Conservation (phyloP, 2,888 invertebrate genomes). For the Subacronicta megacephala region DNA sequence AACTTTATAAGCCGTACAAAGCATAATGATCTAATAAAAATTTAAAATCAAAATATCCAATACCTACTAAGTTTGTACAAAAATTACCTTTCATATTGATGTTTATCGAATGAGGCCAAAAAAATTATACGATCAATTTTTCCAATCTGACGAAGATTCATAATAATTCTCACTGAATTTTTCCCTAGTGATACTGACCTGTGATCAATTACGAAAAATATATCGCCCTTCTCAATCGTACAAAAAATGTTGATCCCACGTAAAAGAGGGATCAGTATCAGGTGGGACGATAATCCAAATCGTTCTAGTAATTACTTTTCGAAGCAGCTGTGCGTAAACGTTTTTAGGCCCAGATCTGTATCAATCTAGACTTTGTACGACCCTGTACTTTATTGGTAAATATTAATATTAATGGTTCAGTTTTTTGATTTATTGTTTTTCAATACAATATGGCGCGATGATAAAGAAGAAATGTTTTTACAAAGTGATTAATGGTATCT, state of each 20-base stretch:
- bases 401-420: not conserved
- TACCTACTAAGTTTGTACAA: no score
- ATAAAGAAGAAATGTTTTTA: not conserved
- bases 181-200: not conserved
- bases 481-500: no score
- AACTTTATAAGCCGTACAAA: no score
- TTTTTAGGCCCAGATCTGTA: conserved; percentile 1
- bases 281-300: conserved; percentile 8
- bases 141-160: no score
- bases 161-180: not conserved
- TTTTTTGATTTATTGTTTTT: conserved; percentile 1
- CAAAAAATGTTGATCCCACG: not conserved
- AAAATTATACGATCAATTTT: not conserved
- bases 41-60: no score
- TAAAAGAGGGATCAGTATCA: not conserved
- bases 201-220: conserved; percentile 2
- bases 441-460: conserved; percentile 6
- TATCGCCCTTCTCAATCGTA: not conserved
- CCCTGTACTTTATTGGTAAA: not conserved
- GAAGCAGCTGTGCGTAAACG: conserved; percentile 7
- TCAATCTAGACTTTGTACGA: not conserved
- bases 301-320: conserved; percentile 26
- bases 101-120: no score
- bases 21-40: no score
- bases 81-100: no score